phyloP scores from a whole-genome alignment of 2,888 invertebrate species.

The Ceramica pisi region DNA sequence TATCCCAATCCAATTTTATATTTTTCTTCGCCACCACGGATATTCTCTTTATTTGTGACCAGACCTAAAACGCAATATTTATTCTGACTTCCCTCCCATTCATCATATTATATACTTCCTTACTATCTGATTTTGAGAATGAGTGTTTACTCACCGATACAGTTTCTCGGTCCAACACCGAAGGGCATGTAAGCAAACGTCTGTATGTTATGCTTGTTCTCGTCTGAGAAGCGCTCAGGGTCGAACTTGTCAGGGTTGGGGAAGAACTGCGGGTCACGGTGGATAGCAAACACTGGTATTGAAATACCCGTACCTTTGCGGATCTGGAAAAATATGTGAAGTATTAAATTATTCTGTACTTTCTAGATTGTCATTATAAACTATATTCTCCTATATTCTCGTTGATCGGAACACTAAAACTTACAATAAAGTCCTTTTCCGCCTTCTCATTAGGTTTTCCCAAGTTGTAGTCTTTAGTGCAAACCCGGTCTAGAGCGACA shows the following conservation, averaged over 20 bases:
- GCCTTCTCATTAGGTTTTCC: constrained; percentile 76
- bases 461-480: constrained; percentile 88
- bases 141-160: constrained; percentile 81
- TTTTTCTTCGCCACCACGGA: no score
- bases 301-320: constrained; percentile 45
- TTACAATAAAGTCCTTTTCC: constrained; percentile 76
- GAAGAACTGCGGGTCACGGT: constrained; percentile 72
- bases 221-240: constrained; percentile 89
- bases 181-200: constrained; percentile 84
- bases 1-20: no score
- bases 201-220: constrained; percentile 83
- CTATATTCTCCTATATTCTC: no score
- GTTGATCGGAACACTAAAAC: constrained; percentile 46
- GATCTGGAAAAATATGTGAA: constrained; percentile 24
- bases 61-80: no score
- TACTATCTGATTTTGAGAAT: no score
- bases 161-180: constrained; percentile 90
- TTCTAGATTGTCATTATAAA: background rate
- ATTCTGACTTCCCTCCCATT: no score
- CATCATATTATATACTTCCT: no score
- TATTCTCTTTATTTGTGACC: no score
- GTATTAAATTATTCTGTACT: background rate
- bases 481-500: constrained; percentile 83
- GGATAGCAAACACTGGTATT: constrained; percentile 49
- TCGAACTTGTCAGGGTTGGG: constrained; percentile 89